A percentile compares a stretch with the other conserved stretches of the same genome.
phyloP scores from a whole-genome alignment of 2,888 invertebrate species.

The Zaprionus lineosus region DNA sequence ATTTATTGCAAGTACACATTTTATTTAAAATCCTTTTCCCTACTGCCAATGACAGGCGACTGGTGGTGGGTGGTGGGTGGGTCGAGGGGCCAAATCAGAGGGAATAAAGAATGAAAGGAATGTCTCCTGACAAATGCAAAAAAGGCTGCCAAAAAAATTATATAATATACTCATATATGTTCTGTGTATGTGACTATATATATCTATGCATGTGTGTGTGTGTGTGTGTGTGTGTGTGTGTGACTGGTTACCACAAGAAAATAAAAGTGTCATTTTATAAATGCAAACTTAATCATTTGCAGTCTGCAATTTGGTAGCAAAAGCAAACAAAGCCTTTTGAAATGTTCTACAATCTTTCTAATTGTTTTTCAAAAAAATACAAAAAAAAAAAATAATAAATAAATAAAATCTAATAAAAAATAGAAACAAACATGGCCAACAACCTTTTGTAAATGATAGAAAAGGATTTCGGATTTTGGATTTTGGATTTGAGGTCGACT shows the following conservation, averaged over 20 bases:
- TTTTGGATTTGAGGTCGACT: no score
- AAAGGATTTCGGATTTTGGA: no score
- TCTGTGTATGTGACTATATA: constrained; percentile 4
- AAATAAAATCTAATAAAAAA: no score
- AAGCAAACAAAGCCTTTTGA: constrained; percentile 28
- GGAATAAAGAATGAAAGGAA: constrained; percentile 8
- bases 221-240: neutral
- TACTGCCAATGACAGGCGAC: constrained; percentile 55
- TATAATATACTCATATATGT: constrained; percentile 4
- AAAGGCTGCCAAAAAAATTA: constrained; percentile 50
- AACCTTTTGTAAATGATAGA: no score
- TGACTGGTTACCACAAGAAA: constrained; percentile 54
- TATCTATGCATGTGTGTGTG: neutral
- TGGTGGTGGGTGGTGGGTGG: neutral
- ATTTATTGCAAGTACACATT: constrained; percentile 73
- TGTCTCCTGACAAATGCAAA: constrained; percentile 33
- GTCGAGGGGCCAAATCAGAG: neutral
- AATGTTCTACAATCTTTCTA: constrained; percentile 2
- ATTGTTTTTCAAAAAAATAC: constrained; percentile 31
- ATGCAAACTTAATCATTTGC: constrained; percentile 69
- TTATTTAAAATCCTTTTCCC: constrained; percentile 68
- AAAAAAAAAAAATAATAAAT: no score
- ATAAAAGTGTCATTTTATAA: constrained; percentile 62
- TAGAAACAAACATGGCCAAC: no score
- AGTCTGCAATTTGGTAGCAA: constrained; percentile 26